Conservation (phyloP, 1,140 invertebrate species). For the Drosophila repleta region DNA sequence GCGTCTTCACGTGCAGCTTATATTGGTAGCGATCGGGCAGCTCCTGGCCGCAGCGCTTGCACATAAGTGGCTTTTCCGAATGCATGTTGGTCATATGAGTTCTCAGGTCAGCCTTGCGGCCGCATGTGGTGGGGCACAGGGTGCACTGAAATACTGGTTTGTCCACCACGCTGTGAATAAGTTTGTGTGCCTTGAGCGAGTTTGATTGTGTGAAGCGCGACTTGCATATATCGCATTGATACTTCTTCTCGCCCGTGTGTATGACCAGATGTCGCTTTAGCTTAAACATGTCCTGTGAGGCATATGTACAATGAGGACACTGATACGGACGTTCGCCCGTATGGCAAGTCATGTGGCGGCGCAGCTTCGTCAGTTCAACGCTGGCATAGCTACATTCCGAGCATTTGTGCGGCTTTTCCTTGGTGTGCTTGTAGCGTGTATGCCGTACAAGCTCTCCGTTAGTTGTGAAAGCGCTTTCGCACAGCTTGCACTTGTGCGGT, state of each 20-base stretch:
- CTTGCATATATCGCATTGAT: constrained; percentile 95
- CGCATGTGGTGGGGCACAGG: constrained; percentile 97
- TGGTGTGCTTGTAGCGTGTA: constrained; percentile 95
- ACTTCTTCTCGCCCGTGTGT: constrained; percentile 94
- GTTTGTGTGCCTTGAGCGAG: constrained; percentile 96
- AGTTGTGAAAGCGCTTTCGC: constrained; percentile 97
- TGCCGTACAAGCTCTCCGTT: constrained; percentile 97
- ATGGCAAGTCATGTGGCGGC: constrained; percentile 96
- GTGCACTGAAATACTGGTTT: constrained; percentile 98
- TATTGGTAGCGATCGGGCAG: constrained; percentile 95
- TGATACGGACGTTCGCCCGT: constrained; percentile 89
- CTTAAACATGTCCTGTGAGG: constrained; percentile 98
- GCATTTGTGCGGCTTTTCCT: constrained; percentile 98
- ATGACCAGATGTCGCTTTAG: constrained; percentile 97
- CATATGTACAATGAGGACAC: constrained; percentile 98
- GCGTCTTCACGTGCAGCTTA: constrained; percentile 88
- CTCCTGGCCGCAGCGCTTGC: constrained; percentile 95
- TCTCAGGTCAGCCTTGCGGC: constrained; percentile 97
- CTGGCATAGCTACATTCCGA: constrained; percentile 97
- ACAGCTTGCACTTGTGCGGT: constrained; percentile 97
- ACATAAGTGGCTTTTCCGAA: constrained; percentile 95
- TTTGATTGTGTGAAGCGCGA: constrained; percentile 98
- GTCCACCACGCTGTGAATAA: constrained; percentile 96
- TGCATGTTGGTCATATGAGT: constrained; percentile 99
- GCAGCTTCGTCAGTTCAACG: constrained; percentile 96